Percentiles rank a stretch among this genome's conserved stretches.
Conservation (phyloP, 2,113 vertebrate species). For the Oophaga pumilio region DNA sequence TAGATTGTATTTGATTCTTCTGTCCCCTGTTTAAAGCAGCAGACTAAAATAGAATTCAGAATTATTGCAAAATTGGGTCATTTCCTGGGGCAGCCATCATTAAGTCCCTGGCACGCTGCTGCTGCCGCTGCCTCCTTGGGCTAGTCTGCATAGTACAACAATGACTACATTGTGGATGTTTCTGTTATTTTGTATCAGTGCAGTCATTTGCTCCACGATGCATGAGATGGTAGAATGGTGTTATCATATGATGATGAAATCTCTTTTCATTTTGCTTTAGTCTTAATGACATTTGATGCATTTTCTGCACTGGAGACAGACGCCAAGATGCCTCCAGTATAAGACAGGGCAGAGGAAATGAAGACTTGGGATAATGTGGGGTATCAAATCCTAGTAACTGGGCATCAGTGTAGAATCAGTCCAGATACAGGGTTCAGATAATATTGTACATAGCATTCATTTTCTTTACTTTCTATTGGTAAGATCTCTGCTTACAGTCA, state of each 20-base stretch:
- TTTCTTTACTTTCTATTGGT: too few species aligned
- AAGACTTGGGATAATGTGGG: neutral
- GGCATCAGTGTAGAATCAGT: too few species aligned
- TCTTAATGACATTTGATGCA: neutral
- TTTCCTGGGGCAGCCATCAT: neutral
- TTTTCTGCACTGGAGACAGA: neutral
- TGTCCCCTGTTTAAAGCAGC: neutral
- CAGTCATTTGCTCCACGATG: neutral
- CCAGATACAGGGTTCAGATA: too few species aligned
- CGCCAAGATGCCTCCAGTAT: neutral
- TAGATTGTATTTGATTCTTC: neutral
- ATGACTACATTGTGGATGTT: neutral
- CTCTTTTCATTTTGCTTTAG: neutral
- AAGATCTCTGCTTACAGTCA: too few species aligned
- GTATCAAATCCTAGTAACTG: too few species aligned
- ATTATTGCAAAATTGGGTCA: neutral
- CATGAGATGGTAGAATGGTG: neutral
- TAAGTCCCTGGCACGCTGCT: neutral
- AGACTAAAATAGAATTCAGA: too few species aligned
- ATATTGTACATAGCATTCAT: too few species aligned
- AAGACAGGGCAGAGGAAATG: neutral
- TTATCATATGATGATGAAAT: neutral
- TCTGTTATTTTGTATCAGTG: neutral
- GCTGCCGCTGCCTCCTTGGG: neutral
- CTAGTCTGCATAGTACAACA: neutral